Base-by-base conservation (phyloP, 2,113 vertebrate genomes). In the Copsychus sechellarum region DNA sequence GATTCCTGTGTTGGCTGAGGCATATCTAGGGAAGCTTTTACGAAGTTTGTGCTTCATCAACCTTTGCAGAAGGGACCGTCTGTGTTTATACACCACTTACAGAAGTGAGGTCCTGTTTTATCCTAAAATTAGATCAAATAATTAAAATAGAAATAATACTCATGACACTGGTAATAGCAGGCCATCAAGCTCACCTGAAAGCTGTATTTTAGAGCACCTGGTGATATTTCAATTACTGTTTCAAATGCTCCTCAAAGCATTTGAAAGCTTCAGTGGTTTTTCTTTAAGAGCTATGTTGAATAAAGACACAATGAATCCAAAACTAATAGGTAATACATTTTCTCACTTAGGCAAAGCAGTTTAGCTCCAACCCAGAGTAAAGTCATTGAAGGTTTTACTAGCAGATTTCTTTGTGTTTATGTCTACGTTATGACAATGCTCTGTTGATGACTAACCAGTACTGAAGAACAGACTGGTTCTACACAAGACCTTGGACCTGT, bases 301-400 rank as follows among this genome's bases (percentile, higher is more conserved):
- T 56, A 92, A 94, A 40, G 43, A 89, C 70, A 87, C 38, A 95
- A 81, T 50, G 56, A 56, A 89, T 92, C 67, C 82, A 70, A 91
- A 93, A 86, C 62, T 40, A 90, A 82, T 20, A 88, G 93, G 72
- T 83, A 94, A 95, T 83, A 60, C 48, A 93, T 93, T 97, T 94
- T 72, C 43, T 73, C 71, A 81, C 64, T 95, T 79, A 70, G 28
- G 67, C 34, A 95, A 91, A 97, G 64, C 16, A 90, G 34, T 90
- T 93, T 90, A 95, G 80, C 76, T 94, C 93, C 78, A 86, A 62
- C 18, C 74, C 23, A 66, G 38, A 38, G 42, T 53, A 73, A 86
- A 95, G 53, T 50, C 71, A 57, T 38, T 89, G 70, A 81, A 67
- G 40, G 33, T 66, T 95, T 94, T 73, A 79, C 57, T n/a, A 78